Evolutionary conservation across 2,113 vertebrate species (phyloP).

Genomic region (Nothocercus nigrocapillus): DNA sequence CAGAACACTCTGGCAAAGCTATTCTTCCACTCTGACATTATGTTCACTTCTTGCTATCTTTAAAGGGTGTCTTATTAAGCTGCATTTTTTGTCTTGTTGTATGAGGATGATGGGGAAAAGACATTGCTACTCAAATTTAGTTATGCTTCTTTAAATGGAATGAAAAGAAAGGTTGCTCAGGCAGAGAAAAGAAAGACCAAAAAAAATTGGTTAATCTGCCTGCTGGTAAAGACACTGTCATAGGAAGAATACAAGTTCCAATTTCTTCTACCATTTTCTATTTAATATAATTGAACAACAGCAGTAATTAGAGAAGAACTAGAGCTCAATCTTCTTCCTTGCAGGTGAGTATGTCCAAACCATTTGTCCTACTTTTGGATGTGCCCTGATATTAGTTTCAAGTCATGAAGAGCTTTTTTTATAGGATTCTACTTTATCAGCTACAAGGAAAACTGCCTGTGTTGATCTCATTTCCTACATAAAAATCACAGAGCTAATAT

Average conservation of each 20-base stretch:
- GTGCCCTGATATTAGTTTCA: not conserved
- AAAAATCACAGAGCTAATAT: not conserved
- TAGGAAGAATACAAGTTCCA: not conserved
- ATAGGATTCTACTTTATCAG: not conserved
- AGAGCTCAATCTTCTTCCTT: not conserved
- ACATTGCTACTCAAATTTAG: not conserved
- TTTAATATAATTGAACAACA: not conserved
- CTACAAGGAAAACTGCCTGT: not conserved
- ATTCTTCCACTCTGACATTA: accelerated
- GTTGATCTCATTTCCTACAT: not conserved
- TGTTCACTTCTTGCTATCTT: accelerated
- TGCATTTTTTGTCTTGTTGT: not conserved
- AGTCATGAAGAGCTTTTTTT: not conserved
- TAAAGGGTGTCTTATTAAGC: not conserved
- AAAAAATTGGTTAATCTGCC: not conserved
- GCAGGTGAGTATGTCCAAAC: not conserved
- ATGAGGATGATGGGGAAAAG: not conserved
- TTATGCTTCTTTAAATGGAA: not conserved
- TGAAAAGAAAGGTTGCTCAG: not conserved
- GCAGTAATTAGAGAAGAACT: not conserved
- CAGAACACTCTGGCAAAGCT: not conserved
- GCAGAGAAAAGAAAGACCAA: not conserved
- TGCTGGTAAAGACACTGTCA: not conserved
- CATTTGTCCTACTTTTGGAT: accelerated
- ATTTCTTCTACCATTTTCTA: not conserved